Conservation (phyloP, 2,888 invertebrate genomes). For the Geophilus truncorum region DNA sequence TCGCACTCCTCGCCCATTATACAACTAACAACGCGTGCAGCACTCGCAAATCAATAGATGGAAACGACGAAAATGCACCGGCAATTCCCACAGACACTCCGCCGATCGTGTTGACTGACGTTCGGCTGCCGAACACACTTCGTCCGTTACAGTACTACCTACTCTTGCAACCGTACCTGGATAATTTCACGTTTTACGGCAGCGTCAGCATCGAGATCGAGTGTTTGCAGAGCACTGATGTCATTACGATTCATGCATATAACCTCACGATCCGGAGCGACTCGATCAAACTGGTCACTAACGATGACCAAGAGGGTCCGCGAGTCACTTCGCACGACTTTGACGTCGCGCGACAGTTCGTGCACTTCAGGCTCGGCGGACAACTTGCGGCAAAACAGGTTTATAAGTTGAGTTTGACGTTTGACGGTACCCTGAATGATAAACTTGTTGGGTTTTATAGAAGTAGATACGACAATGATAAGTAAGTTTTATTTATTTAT, state of each 20-base stretch:
- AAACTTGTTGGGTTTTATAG: constrained; percentile 74
- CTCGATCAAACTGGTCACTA: neutral
- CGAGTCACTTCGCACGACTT: constrained; percentile 32
- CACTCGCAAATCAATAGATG: neutral
- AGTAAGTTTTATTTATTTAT: constrained; percentile 49
- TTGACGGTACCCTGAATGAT: constrained; percentile 67
- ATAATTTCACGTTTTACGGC: constrained; percentile 67
- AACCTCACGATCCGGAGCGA: neutral
- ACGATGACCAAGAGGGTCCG: neutral
- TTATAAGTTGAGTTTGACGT: constrained; percentile 65
- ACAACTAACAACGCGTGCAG: neutral
- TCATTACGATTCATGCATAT: constrained; percentile 41
- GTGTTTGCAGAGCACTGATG: constrained; percentile 59
- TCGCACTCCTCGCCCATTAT: constrained; percentile 22
- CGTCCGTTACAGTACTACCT: constrained; percentile 65
- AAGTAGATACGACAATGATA: constrained; percentile 65
- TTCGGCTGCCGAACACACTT: constrained; percentile 62
- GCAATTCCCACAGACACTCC: no score
- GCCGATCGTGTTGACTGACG: neutral
- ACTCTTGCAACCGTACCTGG: constrained; percentile 65
- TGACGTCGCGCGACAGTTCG: constrained; percentile 57
- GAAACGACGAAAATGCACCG: no score
- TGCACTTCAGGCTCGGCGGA: constrained; percentile 60
- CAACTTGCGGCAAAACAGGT: constrained; percentile 57
- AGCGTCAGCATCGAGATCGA: constrained; percentile 54